Conservation (phyloP, 1,140 invertebrate species). For the Andrena cerasifolii region DNA sequence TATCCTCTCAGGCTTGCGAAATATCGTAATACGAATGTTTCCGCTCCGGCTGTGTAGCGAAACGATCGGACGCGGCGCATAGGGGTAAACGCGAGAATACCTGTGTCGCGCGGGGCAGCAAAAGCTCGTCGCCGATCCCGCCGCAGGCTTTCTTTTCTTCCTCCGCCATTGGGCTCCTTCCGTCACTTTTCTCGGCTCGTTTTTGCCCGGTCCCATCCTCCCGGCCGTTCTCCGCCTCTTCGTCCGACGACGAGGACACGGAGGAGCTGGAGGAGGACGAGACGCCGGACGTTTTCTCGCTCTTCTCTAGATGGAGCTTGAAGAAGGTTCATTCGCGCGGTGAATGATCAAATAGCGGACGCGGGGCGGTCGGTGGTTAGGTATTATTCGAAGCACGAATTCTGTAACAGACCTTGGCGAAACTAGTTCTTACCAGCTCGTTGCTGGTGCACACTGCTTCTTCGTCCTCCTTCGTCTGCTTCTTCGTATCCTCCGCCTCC, state of each 20-base stretch:
- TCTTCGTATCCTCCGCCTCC: constrained; percentile 64
- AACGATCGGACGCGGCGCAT: too few species aligned
- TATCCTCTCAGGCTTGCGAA: too few species aligned
- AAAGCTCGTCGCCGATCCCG: constrained; percentile 49
- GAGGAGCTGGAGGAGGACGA: constrained; percentile 43
- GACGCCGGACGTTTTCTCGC: constrained; percentile 62
- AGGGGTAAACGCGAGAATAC: too few species aligned
- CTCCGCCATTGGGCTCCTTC: constrained; percentile 57
- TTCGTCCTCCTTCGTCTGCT: constrained; percentile 61
- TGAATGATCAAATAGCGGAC: constrained; percentile 65
- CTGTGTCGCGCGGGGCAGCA: constrained; percentile 61
- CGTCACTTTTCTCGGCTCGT: constrained; percentile 68
- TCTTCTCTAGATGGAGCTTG: constrained; percentile 63
- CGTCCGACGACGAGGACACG: constrained; percentile 52
- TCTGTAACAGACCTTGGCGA: constrained; percentile 75
- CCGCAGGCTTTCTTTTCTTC: constrained; percentile 57
- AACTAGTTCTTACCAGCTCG: constrained; percentile 75
- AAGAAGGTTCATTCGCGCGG: constrained; percentile 46
- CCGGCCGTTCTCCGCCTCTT: constrained; percentile 57
- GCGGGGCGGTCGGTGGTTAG: constrained; percentile 49
- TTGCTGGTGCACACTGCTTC: constrained; percentile 59
- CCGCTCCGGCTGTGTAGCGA: too few species aligned
- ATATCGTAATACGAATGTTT: too few species aligned
- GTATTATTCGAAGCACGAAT: constrained; percentile 75
- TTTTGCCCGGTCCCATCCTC: constrained; percentile 55